Evolutionary conservation across 2,113 vertebrate species (phyloP).

Genomic region (Panurus biarmicus): DNA sequence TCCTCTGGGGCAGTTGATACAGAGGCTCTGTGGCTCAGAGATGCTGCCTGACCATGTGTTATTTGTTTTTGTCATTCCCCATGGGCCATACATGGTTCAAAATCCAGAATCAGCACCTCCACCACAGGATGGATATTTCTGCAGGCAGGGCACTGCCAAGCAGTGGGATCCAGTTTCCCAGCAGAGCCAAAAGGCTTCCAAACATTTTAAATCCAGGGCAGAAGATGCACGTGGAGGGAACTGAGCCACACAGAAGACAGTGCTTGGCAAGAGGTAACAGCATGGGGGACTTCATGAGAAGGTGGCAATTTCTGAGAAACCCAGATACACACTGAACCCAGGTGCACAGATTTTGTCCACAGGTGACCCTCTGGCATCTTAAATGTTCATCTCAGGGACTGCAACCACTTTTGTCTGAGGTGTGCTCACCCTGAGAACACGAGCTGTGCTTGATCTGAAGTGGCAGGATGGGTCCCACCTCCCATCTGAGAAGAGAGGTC

Average conservation of each 20-base stretch:
- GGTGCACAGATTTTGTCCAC: neutral
- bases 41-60: neutral
- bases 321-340: neutral
- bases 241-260: neutral
- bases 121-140: neutral
- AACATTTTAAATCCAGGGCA: neutral
- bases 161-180: neutral
- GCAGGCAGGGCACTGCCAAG: neutral
- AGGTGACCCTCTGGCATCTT: neutral
- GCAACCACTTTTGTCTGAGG: neutral
- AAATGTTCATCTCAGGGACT: neutral
- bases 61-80: neutral
- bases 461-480: neutral
- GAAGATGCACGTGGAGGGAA: neutral
- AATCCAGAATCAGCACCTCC: neutral
- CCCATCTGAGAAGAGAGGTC: neutral
- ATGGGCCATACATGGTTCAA: neutral
- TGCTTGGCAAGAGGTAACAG: neutral
- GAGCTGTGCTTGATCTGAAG: neutral
- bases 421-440: neutral
- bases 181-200: neutral
- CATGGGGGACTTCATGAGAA: neutral
- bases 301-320: neutral
- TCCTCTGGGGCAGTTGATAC: neutral
- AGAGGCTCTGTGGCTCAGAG: neutral